phyloP scores from a whole-genome alignment of 2,797 vertebrate genomes.

The Neostethus bicornis region DNA sequence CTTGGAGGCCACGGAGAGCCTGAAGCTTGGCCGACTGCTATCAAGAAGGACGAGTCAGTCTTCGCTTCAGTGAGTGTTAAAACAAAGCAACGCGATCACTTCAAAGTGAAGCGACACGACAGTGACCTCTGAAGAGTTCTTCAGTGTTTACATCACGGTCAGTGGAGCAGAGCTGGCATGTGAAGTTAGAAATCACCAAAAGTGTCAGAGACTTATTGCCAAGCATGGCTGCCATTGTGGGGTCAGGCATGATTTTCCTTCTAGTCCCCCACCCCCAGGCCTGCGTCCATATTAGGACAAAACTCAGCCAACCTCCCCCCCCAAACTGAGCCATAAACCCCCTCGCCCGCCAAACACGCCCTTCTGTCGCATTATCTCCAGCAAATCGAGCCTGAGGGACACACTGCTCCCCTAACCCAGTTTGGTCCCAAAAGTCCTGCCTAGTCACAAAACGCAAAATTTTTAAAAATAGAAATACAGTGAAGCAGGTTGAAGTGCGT shows the following conservation, averaged over 20 bases:
- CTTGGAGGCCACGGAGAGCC: slow-evolving; percentile 25
- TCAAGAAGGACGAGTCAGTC: slow-evolving; percentile 21
- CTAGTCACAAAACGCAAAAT: slow-evolving; percentile 53
- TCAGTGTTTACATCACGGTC: slow-evolving; percentile 2
- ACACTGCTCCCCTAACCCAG: slow-evolving; percentile 64
- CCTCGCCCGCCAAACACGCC: slow-evolving; percentile 47
- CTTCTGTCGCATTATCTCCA: slow-evolving; percentile 71
- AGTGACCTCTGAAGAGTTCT: slow-evolving; percentile 24
- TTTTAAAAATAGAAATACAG: slow-evolving; percentile 55
- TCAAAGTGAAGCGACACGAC: slow-evolving; percentile 16
- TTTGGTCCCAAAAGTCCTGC: slow-evolving; percentile 54
- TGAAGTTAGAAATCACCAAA: slow-evolving; percentile 26
- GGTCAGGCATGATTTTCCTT: slow-evolving; percentile 53
- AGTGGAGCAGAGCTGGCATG: slow-evolving; percentile 26
- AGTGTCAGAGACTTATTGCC: slow-evolving; percentile 32
- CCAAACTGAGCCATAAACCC: too few species aligned
- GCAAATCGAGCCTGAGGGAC: slow-evolving; percentile 61
- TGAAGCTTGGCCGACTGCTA: slow-evolving; percentile 41
- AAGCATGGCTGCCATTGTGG: slow-evolving; percentile 66
- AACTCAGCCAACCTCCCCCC: slow-evolving; percentile 69
- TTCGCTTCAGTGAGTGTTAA: slow-evolving; percentile 30
- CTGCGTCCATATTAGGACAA: slow-evolving; percentile 75
- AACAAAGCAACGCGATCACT: slow-evolving; percentile 14
- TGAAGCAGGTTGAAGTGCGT: too few species aligned
- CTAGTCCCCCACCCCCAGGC: slow-evolving; percentile 34